Base-by-base conservation (phyloP, 2,113 vertebrate genomes). In the Lagenorhynchus albirostris region DNA sequence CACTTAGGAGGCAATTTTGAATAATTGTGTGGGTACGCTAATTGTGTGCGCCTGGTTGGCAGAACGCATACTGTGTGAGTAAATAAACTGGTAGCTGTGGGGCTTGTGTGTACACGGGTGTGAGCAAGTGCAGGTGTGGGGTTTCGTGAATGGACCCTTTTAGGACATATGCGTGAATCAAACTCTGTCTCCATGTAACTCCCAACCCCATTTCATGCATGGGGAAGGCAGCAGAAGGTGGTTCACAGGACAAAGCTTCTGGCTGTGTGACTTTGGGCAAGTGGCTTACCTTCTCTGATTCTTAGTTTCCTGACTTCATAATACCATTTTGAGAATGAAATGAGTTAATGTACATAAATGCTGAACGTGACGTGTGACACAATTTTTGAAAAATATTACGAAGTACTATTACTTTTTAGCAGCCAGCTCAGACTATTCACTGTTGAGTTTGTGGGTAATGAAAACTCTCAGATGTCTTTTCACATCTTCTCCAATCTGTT, bases 301-400 rank as follows among this genome's bases (percentile, higher is more conserved):
- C 77, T 67, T 68, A 60, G 47, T 70, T 94, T 83, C 36, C 79
- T 67, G 53, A 41, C 58, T 92, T 87, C 62, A 53, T 50, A 77
- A 60, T 36, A 17, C 31, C 25, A 67, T 53, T 79, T 77, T 21
- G n/a, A 89, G 73, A 83, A 79, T 20, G 23, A 93, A 89, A 62
- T 67, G 3, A 86, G 55, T 38, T 60, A 62, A 73, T 15, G 2
- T 41, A 33, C 17, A 0, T 25, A 41, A 63, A 63, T 44, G 50
- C n/a, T 55, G 8, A 92, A 6, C 60, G 50, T 8, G 36, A 18
- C 4, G 20, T 2, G 2, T 38, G 13, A 53, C 29, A 23, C 3
- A 31, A 70, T 70, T 83, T 73, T 88, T 41, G 68, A 76, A 29
- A 82, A 71, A 60, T 84, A 60, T 15, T 55, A 55, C 65, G n/a